Conservation (phyloP, 2,888 invertebrate species). For the Aproaerema taeniolella region DNA sequence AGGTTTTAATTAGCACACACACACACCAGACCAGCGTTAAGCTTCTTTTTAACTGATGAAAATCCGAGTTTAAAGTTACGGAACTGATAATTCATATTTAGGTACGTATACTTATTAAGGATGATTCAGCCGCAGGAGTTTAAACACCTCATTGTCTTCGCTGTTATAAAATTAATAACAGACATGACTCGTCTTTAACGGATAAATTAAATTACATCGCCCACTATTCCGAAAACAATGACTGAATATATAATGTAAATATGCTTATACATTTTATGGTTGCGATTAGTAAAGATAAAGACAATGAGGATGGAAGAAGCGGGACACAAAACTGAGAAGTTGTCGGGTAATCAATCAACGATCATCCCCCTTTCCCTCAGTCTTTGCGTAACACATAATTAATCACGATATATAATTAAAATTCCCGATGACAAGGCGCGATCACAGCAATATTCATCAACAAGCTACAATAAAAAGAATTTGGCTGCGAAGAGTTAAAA, state of each 20-base stretch:
- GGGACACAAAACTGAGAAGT: conserved; percentile 40
- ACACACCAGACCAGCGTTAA: too few species aligned
- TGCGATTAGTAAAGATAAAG: conserved; percentile 65
- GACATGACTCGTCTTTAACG: conserved; percentile 58
- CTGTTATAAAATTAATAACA: conserved; percentile 64
- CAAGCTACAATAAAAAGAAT: conserved; percentile 37
- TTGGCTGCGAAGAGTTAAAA: conserved; percentile 1
- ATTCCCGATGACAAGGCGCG: conserved; percentile 70
- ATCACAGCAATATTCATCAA: conserved; percentile 45
- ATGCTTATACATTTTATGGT: conserved; percentile 51
- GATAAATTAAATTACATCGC: conserved; percentile 64
- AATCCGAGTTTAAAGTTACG: too few species aligned
- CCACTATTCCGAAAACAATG: conserved; percentile 57
- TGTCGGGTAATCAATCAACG: conserved; percentile 67
- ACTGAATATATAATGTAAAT: conserved; percentile 57
- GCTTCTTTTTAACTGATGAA: too few species aligned
- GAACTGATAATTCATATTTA: not conserved
- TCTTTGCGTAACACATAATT: conserved; percentile 67
- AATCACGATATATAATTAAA: conserved; percentile 74
- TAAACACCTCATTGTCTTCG: conserved; percentile 46
- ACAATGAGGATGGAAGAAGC: conserved; percentile 56
- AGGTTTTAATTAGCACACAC: too few species aligned
- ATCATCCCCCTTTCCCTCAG: conserved; percentile 41
- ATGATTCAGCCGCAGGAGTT: conserved; percentile 44
- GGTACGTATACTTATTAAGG: conserved; percentile 17